Evolutionary conservation across 2,113 vertebrate species (phyloP).

Genomic region (Macroglossus sobrinus): DNA sequence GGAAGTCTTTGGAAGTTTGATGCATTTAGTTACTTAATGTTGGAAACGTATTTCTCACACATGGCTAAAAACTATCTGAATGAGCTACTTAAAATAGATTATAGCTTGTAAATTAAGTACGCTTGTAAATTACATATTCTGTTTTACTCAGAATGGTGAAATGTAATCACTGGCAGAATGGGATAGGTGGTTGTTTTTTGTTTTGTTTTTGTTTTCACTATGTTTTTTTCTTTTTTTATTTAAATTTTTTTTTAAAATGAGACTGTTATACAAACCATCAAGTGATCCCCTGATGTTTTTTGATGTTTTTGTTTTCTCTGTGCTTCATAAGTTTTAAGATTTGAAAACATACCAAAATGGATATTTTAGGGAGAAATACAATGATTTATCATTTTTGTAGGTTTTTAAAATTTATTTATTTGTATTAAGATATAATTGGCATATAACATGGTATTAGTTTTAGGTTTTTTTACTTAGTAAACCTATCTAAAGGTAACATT

Average conservation of each 20-base stretch:
- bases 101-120: not conserved
- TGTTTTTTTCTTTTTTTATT: not conserved
- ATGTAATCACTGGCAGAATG: not conserved
- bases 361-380: not conserved
- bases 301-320: not conserved
- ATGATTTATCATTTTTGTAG: not conserved
- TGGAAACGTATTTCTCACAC: slow-evolving; percentile 40
- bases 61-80: slow-evolving; percentile 35
- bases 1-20: slow-evolving; percentile 54
- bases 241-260: no score
- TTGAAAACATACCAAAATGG: slow-evolving; percentile 9
- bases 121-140: not conserved
- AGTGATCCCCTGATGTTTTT: no score
- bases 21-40: slow-evolving; percentile 61
- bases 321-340: not conserved
- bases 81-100: slow-evolving; percentile 28
- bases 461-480: not conserved
- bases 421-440: not conserved
- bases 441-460: not conserved
- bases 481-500: not conserved
- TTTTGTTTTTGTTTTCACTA: not conserved
- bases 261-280: no score
- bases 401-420: not conserved
- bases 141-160: not conserved
- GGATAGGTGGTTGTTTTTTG: not conserved